Evolutionary conservation across 2,888 invertebrate genomes (phyloP), one percentile per base, ranked within the genome.

Genomic region (Lepidochitona cinerea): DNA sequence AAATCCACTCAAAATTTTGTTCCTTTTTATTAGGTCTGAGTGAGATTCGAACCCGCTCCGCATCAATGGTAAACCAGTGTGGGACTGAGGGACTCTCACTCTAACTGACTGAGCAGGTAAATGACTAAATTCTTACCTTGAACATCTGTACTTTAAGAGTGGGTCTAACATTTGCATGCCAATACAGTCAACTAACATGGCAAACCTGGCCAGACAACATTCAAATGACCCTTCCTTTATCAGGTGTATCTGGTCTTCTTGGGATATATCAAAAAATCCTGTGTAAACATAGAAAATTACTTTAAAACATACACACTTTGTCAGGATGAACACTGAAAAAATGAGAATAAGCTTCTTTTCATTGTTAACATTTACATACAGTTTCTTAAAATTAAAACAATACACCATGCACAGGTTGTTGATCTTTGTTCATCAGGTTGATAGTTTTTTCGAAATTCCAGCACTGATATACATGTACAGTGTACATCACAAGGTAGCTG

Each of bases 141-240:
- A 85, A 72, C 87, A 85, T 69, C 85, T 84, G 77, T 87, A 78
- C 59, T 86, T 83, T 84, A 89, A 87, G 64, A 80, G 79, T 5
- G 90, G 90, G 68, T 89, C 87, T 71, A 89, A 85, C 89, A 90
- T 89, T 37, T 82, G 79, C 33, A 81, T 82, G 35, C 85, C 84
- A 6, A 82, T 80, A 14, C 82, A 78, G 70, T 89, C 87, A 52
- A 90, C 87, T 33, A 90, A 80, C 70, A 87, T 80, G 66, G 86
- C 86, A 83, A 88, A 89, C 14, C 89, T 84, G 35, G 85, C 82
- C 67, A 89, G 72, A 78, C 90, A 81, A 6, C 90, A 87, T 78
- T 90, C 90, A 83, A 90, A 90, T 12, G 89, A 86, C 1, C 90
- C 90, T 75, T 89, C 88, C 79, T 90, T 90, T 71, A 90, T 89